Base-by-base conservation (phyloP, 2,888 invertebrate species). In the Zelleria hepariella region DNA sequence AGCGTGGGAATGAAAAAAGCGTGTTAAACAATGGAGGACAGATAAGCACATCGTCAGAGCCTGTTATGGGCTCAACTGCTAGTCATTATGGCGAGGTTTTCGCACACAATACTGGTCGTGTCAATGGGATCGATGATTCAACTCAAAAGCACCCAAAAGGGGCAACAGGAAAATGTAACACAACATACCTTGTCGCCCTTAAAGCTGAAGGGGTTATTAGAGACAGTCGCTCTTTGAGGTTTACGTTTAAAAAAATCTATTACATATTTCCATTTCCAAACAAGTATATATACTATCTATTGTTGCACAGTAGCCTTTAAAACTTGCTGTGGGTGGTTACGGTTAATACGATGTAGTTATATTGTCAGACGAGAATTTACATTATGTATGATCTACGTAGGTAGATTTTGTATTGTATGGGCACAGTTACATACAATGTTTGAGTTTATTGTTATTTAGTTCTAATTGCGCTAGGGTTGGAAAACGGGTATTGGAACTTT, bases 1-100 rank as follows among this genome's bases (percentile, higher is more conserved):
- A 82, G 78, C 88, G 88, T 87, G 87, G 88, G 87, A 88, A 86
- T 81, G 75, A 86, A 84, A 82, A 80, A 82, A 79, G 76, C 81
- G 78, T 78, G 84, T 88, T 85, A 86, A 87, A 87, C 87, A 87
- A 87, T 88, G 78, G 83, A 75, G 68, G 58, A 62, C 68, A 87
- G 88, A 87, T 87, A 87, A 87, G 79, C 80, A 66, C 77, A 73
- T 74, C 77, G 80, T 74, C 82, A 80, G 82, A 78, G 79, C 78
- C 78, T 82, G 80, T 84, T 86, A 80, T 77, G 82, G 80, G 80
- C 80, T 78, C 78, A 77, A 77, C 32, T 70, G 32, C 75, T 69
- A 77, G 75, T 80, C 81, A 82, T 84, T 85, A 76, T 68, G 75
- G 72, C 71, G 69, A 70, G 75, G 75, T 81, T 82, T 80, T 78